Conservation (phyloP, 2,888 invertebrate species). For the Apoda limacodes region DNA sequence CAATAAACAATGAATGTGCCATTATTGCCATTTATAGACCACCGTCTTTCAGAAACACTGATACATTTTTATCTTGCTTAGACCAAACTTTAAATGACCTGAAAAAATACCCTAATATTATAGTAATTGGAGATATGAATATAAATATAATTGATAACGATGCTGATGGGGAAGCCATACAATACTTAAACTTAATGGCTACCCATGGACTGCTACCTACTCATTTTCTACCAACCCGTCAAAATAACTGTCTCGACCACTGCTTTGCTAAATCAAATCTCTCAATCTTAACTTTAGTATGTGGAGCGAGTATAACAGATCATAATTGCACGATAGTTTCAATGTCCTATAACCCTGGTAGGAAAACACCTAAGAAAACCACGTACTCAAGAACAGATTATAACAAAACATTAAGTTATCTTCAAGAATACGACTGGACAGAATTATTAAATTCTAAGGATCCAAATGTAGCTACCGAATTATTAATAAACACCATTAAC, state of each 20-base stretch:
- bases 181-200: constrained; percentile 7
- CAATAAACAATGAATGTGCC: too few species aligned
- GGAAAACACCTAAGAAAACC: neutral
- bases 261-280: constrained; percentile 3
- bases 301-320: constrained; percentile 9
- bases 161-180: neutral
- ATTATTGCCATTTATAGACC: constrained; percentile 7
- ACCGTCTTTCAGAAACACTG: constrained; percentile 3
- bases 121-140: constrained; percentile 8
- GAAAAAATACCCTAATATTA: neutral
- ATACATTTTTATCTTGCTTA: constrained; percentile 5
- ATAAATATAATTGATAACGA: constrained; percentile 5
- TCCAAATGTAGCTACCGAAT: constrained; percentile 1
- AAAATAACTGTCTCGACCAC: constrained; percentile 10
- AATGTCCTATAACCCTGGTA: constrained; percentile 1
- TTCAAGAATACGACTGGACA: neutral
- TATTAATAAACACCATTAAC: neutral
- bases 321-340: constrained; percentile 6
- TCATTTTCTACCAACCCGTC: constrained; percentile 7
- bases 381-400: neutral
- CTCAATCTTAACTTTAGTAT: constrained; percentile 2
- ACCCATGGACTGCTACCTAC: constrained; percentile 6
- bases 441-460: constrained; percentile 1
- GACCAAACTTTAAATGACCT: neutral
- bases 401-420: neutral